These are phyloP conservation scores for Toxostoma redivivum DNA, from an alignment of 2,113 vertebrate genomes.

Conservation along the genomic window DNA sequence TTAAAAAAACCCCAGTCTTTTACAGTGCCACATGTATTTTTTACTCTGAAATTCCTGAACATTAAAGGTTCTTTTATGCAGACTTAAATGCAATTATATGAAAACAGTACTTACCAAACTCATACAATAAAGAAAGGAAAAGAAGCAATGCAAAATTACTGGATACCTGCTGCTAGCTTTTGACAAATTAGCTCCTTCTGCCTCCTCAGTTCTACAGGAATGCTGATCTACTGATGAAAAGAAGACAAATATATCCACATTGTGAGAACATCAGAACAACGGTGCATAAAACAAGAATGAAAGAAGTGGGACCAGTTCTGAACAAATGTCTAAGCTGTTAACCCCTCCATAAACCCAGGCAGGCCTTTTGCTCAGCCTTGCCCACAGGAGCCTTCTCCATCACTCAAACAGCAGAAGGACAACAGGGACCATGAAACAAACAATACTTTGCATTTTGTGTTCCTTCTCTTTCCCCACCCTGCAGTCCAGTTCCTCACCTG, in stretches of 20 bases:
- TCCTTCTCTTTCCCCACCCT: neutral
- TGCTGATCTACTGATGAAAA: neutral
- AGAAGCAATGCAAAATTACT: neutral
- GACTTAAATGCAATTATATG: neutral
- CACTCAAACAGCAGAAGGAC: neutral
- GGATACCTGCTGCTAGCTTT: neutral
- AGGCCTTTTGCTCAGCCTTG: neutral
- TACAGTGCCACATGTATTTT: neutral
- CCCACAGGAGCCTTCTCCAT: rapidly evolving
- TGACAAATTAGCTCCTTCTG: neutral
- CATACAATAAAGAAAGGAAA: neutral
- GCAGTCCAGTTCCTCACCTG: neutral
- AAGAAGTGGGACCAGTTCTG: neutral
- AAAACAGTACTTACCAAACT: neutral
- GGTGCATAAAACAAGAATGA: neutral
- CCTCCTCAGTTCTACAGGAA: neutral
- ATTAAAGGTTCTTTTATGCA: neutral
- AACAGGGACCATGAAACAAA: neutral
- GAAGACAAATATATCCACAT: neutral
- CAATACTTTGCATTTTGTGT: neutral
- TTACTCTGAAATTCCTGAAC: neutral
- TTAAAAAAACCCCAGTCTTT: rapidly evolving
- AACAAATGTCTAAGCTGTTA: neutral
- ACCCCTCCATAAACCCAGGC: neutral
- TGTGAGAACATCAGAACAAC: neutral